These are phyloP conservation scores for Pseudomyrmex cubaensis DNA, from an alignment of 1,140 invertebrate genomes.

Conservation along the genomic window DNA sequence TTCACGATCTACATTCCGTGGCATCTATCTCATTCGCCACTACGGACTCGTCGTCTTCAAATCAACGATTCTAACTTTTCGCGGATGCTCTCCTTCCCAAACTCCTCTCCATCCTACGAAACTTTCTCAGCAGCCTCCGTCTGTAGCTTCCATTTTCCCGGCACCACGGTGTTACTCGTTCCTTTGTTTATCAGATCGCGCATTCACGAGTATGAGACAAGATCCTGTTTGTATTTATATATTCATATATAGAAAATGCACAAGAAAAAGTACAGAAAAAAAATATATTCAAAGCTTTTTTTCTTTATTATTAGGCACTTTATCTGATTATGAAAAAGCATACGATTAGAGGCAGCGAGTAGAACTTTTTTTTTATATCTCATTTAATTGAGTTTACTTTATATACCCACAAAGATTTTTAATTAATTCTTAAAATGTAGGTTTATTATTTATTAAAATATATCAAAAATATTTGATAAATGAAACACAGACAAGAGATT, in stretches of 20 bases:
- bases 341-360: slow-evolving; percentile 51
- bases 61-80: slow-evolving; percentile 65
- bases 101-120: slow-evolving; percentile 37
- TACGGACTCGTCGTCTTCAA: slow-evolving; percentile 59
- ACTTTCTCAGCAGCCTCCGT: slow-evolving; percentile 40
- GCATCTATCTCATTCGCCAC: slow-evolving; percentile 66
- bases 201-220: slow-evolving; percentile 1
- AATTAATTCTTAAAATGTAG: slow-evolving; percentile 20
- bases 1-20: slow-evolving; percentile 66
- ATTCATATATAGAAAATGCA: background rate
- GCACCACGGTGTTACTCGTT: slow-evolving; percentile 52
- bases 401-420: background rate
- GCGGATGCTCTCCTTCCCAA: slow-evolving; percentile 61
- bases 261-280: background rate
- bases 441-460: background rate
- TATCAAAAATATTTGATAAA: background rate
- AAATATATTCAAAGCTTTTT: background rate
- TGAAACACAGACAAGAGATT: background rate
- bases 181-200: slow-evolving; percentile 63
- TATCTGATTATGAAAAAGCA: background rate
- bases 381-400: slow-evolving; percentile 50
- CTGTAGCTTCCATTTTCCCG: slow-evolving; percentile 66
- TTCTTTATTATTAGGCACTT: slow-evolving; percentile 22
- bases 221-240: slow-evolving; percentile 1
- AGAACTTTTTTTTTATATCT: slow-evolving; percentile 43